phyloP scores from a whole-genome alignment of 2,888 invertebrate species.

The Ormyrus pomaceus region DNA sequence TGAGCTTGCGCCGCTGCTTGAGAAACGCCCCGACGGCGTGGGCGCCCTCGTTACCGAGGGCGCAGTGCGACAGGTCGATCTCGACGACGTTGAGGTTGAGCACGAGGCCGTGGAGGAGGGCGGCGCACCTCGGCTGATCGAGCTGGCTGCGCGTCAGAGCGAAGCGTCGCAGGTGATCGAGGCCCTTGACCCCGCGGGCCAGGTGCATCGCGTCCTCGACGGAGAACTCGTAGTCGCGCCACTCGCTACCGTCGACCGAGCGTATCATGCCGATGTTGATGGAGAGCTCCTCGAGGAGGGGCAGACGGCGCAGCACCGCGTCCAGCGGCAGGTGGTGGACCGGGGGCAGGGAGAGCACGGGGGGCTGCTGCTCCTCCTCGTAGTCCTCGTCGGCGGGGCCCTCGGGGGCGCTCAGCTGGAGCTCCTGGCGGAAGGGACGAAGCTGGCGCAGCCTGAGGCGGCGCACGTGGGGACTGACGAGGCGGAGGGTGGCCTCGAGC shows the following conservation, averaged over 20 bases:
- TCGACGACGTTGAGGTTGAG: conserved; percentile 77
- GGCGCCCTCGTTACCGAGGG: conserved; percentile 80
- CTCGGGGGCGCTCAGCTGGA: background rate
- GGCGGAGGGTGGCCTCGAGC: conserved; percentile 61
- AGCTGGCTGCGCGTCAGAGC: conserved; percentile 80
- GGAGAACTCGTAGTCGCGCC: conserved; percentile 81
- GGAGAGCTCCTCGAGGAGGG: conserved; percentile 77
- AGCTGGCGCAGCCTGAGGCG: conserved; percentile 64
- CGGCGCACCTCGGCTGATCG: conserved; percentile 79
- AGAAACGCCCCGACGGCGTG: conserved; percentile 78
- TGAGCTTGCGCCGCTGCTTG: conserved; percentile 45
- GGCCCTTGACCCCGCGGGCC: conserved; percentile 77
- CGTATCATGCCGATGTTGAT: conserved; percentile 77
- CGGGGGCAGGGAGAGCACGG: conserved; percentile 52
- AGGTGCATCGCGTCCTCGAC: conserved; percentile 79
- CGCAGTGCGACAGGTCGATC: conserved; percentile 82
- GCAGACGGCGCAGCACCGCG: conserved; percentile 77
- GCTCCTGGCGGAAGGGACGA: conserved; percentile 66
- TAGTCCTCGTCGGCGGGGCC: background rate
- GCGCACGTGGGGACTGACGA: conserved; percentile 62
- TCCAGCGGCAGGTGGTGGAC: conserved; percentile 80
- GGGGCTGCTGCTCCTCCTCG: background rate
- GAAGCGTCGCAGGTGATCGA: conserved; percentile 77
- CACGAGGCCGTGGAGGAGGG: conserved; percentile 78
- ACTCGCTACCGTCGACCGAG: conserved; percentile 77